Evolutionary conservation across 2,888 invertebrate genomes (phyloP), one percentile per base, ranked within the genome.

Genomic region (Miltochrista miniata): DNA sequence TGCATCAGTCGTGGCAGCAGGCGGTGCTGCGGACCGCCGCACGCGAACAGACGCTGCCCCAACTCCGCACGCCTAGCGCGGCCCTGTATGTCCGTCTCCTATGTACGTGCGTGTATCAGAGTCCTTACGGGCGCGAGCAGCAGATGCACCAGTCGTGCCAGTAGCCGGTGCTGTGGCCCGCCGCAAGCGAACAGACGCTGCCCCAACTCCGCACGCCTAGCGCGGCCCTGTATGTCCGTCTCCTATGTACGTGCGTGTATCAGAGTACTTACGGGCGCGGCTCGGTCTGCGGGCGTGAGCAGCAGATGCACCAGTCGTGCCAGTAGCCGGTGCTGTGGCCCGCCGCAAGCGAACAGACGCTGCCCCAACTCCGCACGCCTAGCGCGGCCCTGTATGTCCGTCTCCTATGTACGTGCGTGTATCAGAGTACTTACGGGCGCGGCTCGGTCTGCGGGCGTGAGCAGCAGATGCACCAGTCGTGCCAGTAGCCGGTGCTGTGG

Each of bases 1-100:
- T 87, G 87, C 74, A 90, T 81, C 72, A 90, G 81, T 12, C 90
- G 81, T 66, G 90, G 90, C 80, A 90, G 80, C 74, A 90, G 79
- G 67, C 89, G 87, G 74, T 90, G 88, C 75, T 79, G 83, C 33
- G 51, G 74, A 7, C 38, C 68, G 10, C 69, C 72, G 2, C 45
- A 45, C 83, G 83, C 87, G 80, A 90, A 90, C 79, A 87, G 78
- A 1, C 82, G 77, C 34, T 83, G 83, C 80, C 87, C 90, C 36
- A 86, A 81, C 67, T 87, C 88, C 72, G 46, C 50, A 65, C 52
- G 30, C 87, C 87, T 50, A 78, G 82, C 13, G 76, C 68, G 9
- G 68, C 72, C 14, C 86, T n/a, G n/a, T n/a, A n/a, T n/a, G n/a
- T n/a, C n/a, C n/a, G n/a, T n/a, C n/a, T n/a, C n/a, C n/a, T n/a